These are phyloP conservation scores for Mycteria americana DNA, from an alignment of 2,797 vertebrate genomes.

Conservation along the genomic window DNA sequence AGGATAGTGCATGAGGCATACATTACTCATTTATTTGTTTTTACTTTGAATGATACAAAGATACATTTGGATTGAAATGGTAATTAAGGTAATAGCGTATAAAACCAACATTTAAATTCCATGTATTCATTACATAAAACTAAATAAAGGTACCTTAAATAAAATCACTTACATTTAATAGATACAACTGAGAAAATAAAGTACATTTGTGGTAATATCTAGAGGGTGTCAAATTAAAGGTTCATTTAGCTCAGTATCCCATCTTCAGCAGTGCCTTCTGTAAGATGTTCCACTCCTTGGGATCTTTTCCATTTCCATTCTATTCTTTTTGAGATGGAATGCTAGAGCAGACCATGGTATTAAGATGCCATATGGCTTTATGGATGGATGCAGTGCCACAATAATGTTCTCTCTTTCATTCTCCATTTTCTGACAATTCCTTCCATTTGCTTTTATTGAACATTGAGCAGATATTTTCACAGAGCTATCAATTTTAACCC, in stretches of 20 bases:
- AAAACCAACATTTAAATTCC: neutral
- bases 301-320: neutral
- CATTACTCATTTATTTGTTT: neutral
- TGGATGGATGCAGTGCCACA: neutral
- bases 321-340: neutral
- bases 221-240: neutral
- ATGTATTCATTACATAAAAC: neutral
- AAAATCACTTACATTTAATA: neutral
- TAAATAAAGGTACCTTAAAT: neutral
- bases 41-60: neutral
- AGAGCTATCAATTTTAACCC: neutral
- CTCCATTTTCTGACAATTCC: neutral
- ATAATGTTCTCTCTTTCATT: neutral
- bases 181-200: neutral
- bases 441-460: neutral
- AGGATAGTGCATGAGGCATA: neutral
- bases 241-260: neutral
- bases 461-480: neutral
- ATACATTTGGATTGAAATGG: neutral
- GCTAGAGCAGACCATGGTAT: neutral
- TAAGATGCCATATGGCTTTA: neutral
- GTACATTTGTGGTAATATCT: neutral
- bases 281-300: neutral
- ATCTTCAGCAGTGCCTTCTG: neutral
- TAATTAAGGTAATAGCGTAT: neutral